Conservation (phyloP, 92 coral and sea anemone species). For the Scolanthus callimorphus region DNA sequence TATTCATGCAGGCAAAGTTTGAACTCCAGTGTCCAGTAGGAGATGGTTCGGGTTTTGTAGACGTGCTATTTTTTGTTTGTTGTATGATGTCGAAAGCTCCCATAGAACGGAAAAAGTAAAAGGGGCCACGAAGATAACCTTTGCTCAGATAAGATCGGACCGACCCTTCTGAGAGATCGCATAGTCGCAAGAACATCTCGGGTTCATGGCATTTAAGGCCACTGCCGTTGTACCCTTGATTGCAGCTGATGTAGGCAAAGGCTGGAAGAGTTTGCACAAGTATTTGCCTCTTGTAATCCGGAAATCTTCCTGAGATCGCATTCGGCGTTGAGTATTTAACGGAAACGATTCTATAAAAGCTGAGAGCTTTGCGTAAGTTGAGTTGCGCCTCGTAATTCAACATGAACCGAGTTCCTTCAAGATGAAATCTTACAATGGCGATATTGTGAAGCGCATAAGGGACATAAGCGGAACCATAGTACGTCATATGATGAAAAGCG, state of each 20-base stretch:
- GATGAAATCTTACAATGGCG: slow-evolving; percentile 35
- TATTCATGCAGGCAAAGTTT: slow-evolving; percentile 33
- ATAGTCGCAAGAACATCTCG: slow-evolving; percentile 18
- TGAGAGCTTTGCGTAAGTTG: slow-evolving; percentile 31
- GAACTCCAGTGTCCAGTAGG: slow-evolving; percentile 44
- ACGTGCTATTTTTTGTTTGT: neutral
- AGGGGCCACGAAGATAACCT: neutral
- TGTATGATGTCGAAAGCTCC: neutral
- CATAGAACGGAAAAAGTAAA: neutral
- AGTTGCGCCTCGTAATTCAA: slow-evolving; percentile 16
- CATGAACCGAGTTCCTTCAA: slow-evolving; percentile 40
- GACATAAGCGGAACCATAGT: slow-evolving; percentile 58
- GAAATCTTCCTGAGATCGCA: slow-evolving; percentile 54
- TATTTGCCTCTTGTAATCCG: slow-evolving; percentile 19
- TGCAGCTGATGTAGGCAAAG: slow-evolving; percentile 45
- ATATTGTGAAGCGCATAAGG: slow-evolving; percentile 48
- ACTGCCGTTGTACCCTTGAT: too few relatives aligned
- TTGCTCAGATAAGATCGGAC: slow-evolving; percentile 1
- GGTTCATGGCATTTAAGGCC: slow-evolving; percentile 8
- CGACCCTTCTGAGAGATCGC: slow-evolving; percentile 8
- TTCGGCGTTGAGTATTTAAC: slow-evolving; percentile 52
- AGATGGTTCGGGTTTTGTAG: slow-evolving; percentile 5
- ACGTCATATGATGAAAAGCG: slow-evolving; percentile 58
- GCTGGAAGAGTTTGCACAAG: slow-evolving; percentile 43
- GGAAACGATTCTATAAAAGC: slow-evolving; percentile 11